phyloP scores from a whole-genome alignment of 1,140 invertebrate genomes.

The Drosophila azteca region DNA sequence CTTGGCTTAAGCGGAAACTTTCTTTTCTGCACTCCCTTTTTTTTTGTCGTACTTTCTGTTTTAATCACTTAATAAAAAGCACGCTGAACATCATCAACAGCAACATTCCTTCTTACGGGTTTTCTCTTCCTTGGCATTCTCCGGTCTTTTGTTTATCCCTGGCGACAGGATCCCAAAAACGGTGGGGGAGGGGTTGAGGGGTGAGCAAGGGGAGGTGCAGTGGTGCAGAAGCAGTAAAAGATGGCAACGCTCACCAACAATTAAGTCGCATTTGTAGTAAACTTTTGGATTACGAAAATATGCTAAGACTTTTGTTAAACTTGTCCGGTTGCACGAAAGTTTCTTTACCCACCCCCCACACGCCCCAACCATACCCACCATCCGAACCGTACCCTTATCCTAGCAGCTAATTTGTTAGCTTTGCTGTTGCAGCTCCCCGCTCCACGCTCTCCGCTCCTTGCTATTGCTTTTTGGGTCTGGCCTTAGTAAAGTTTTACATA shows the following conservation, averaged over 20 bases:
- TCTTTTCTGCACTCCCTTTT: constrained; percentile 14
- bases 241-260: constrained; percentile 63
- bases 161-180: constrained; percentile 7
- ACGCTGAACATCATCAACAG: constrained; percentile 58
- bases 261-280: constrained; percentile 79
- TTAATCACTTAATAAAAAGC: constrained; percentile 73
- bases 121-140: constrained; percentile 17
- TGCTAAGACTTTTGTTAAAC: constrained; percentile 80
- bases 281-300: constrained; percentile 79
- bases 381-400: neutral
- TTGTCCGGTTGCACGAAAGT: constrained; percentile 67
- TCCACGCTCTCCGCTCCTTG: neutral
- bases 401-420: constrained; percentile 56
- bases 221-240: constrained; percentile 21
- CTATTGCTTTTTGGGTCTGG: constrained; percentile 12
- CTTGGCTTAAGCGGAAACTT: constrained; percentile 23
- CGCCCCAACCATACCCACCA: neutral
- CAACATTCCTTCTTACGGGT: constrained; percentile 56
- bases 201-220: neutral
- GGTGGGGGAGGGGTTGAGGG: no score
- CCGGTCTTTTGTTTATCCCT: constrained; percentile 48
- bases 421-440: constrained; percentile 36
- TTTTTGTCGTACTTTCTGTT: constrained; percentile 40
- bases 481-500: constrained; percentile 69
- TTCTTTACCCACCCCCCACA: constrained; percentile 5